These are phyloP conservation scores for Drosophila auraria DNA, from an alignment of 1,140 invertebrate genomes.

Conservation along the genomic window DNA sequence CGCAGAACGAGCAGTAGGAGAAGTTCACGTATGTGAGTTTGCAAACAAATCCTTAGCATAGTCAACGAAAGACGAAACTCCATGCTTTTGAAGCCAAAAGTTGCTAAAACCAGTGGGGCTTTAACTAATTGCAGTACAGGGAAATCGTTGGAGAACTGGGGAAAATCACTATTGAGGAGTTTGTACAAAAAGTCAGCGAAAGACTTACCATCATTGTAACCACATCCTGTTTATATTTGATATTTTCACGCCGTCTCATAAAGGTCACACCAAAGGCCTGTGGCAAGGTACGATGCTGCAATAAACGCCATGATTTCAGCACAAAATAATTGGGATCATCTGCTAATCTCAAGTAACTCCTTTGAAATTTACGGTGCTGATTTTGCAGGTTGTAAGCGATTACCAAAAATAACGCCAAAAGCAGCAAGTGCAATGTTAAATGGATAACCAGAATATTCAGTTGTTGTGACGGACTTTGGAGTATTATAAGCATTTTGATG, in stretches of 20 bases:
- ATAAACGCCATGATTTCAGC: conserved; percentile 47
- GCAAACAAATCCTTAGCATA: conserved; percentile 15
- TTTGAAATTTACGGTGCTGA: conserved; percentile 39
- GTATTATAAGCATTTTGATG: background rate
- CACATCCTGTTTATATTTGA: conserved; percentile 37
- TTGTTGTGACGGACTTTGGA: background rate
- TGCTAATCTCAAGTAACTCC: conserved; percentile 26
- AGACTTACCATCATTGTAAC: conserved; percentile 54
- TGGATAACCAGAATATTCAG: conserved; percentile 20
- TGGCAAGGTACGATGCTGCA: conserved; percentile 50
- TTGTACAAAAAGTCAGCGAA: background rate
- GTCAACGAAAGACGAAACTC: conserved; percentile 10
- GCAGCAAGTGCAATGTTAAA: conserved; percentile 19
- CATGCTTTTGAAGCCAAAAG: conserved; percentile 1
- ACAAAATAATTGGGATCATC: conserved; percentile 50
- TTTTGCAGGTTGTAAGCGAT: conserved; percentile 34
- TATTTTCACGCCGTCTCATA: conserved; percentile 2
- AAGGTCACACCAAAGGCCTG: conserved; percentile 57
- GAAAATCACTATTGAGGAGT: background rate
- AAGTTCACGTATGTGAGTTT: conserved; percentile 17
- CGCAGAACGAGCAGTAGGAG: conserved; percentile 24
- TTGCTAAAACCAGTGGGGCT: conserved; percentile 2
- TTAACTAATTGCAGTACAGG: conserved; percentile 19
- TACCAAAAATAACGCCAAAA: conserved; percentile 27
- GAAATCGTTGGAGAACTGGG: conserved; percentile 39